These are phyloP conservation scores for Labia minor DNA, from an alignment of 2,888 invertebrate genomes.

Conservation along the genomic window DNA sequence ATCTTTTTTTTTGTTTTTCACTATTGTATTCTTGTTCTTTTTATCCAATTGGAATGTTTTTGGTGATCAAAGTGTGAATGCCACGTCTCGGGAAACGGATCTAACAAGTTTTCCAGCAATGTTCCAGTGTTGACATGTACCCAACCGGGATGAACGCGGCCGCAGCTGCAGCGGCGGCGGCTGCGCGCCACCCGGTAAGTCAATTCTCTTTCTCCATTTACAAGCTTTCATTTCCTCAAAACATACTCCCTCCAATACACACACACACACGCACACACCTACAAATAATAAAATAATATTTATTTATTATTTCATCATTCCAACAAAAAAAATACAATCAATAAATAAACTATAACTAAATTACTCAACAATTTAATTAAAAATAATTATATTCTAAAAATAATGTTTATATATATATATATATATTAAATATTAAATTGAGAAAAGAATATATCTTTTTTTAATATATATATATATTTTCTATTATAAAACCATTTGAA, in stretches of 20 bases:
- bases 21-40: too few species aligned
- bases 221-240: constrained; percentile 1
- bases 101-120: constrained; percentile 33
- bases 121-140: constrained; percentile 51
- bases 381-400: too few species aligned
- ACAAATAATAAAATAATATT: constrained; percentile 15
- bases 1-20: too few species aligned
- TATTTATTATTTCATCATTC: not conserved
- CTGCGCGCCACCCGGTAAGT: constrained; percentile 79
- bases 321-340: too few species aligned
- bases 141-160: constrained; percentile 79
- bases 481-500: too few species aligned
- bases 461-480: too few species aligned
- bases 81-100: constrained; percentile 31
- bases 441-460: too few species aligned
- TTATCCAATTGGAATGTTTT: constrained; percentile 28
- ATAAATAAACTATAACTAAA: too few species aligned
- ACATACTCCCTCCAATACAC: too few species aligned
- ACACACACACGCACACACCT: constrained; percentile 14
- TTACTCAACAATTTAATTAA: too few species aligned
- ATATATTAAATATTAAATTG: too few species aligned
- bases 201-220: constrained; percentile 19
- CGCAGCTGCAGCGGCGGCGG: constrained; percentile 71
- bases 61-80: constrained; percentile 31
- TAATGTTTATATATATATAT: too few species aligned